phyloP scores from a whole-genome alignment of 2,113 vertebrate genomes.

The Fregata magnificens region DNA sequence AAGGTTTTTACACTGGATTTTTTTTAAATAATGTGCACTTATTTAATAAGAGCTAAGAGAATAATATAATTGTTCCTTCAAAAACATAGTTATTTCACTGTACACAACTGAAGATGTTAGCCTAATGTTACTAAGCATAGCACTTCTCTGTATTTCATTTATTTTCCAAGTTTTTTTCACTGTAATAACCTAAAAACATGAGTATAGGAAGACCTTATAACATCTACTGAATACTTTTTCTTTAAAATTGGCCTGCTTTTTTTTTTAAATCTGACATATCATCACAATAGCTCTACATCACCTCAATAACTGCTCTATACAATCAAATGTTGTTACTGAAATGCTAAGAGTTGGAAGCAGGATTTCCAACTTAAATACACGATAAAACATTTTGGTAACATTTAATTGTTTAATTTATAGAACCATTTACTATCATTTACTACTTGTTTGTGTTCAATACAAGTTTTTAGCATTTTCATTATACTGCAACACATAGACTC shows the following conservation, averaged over 20 bases:
- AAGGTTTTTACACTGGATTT: not conserved
- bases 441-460: not conserved
- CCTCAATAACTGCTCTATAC: not conserved
- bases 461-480: not conserved
- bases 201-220: not conserved
- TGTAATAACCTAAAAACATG: not conserved
- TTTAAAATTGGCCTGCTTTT: not conserved
- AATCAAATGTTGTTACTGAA: not conserved
- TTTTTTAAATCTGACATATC: not conserved
- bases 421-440: not conserved
- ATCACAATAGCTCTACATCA: not conserved
- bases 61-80: not conserved
- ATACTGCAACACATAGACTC: not conserved
- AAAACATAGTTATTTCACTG: not conserved
- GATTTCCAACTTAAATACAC: not conserved
- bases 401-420: not conserved
- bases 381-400: not conserved
- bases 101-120: not conserved
- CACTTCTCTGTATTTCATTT: not conserved
- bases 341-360: accelerated
- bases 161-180: not conserved
- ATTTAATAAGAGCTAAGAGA: not conserved
- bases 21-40: accelerated
- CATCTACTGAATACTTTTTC: not conserved
- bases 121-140: not conserved